phyloP scores from a whole-genome alignment of 2,888 invertebrate species.

The Cephonodes hylas region DNA sequence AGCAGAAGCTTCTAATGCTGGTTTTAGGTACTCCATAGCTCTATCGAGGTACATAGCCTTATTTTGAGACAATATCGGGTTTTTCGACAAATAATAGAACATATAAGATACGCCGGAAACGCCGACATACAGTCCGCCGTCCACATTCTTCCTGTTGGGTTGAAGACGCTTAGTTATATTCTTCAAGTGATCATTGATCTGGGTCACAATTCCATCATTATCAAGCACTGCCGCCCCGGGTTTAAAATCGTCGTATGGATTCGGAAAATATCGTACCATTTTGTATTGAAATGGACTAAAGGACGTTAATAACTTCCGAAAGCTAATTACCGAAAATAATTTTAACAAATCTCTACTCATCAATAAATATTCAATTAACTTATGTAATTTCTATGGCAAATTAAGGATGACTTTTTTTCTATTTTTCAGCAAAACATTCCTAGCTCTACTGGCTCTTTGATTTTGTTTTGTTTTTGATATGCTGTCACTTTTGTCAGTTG shows the following conservation, averaged over 20 bases:
- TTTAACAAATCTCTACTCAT: constrained; percentile 6
- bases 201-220: constrained; percentile 43
- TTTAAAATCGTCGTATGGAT: constrained; percentile 58
- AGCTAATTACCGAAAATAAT: constrained; percentile 15
- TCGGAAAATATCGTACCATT: constrained; percentile 72
- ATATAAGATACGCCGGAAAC: constrained; percentile 87
- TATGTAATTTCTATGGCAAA: neutral
- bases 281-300: constrained; percentile 33
- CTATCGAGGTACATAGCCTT: constrained; percentile 77
- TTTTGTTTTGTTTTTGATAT: constrained; percentile 3
- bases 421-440: neutral
- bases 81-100: constrained; percentile 85
- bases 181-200: constrained; percentile 54
- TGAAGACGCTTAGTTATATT: constrained; percentile 58
- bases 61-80: constrained; percentile 68
- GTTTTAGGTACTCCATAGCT: constrained; percentile 82
- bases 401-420: neutral
- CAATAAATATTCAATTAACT: neutral
- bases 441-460: too few species aligned
- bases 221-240: constrained; percentile 36
- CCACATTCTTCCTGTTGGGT: constrained; percentile 69
- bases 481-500: neutral
- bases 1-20: constrained; percentile 80
- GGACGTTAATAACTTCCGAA: constrained; percentile 37
- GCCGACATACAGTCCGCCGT: constrained; percentile 85